Base-by-base conservation (phyloP, 2,888 invertebrate species). In the Acleris laterana region DNA sequence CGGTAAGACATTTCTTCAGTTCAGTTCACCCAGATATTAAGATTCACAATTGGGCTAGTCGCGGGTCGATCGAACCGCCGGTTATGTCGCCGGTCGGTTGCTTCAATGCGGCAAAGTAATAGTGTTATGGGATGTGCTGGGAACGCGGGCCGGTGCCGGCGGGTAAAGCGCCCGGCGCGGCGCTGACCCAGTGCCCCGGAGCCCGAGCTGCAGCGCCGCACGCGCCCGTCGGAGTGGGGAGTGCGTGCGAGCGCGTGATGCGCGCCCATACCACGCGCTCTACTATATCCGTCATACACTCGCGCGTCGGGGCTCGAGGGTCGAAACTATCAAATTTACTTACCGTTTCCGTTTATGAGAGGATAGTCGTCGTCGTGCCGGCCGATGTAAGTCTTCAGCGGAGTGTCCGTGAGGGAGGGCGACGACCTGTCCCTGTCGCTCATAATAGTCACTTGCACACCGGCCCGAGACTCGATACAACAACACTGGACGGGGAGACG, bases 381-480 rank as follows among this genome's bases (percentile, higher is more conserved):
- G 90, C 95, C 95, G 89, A 97, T 95, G 93, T 96, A 95, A 83
- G 96, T 96, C 95, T 97, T 96, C 88, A 96, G 94, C 93, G 96
- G 96, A 94, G 96, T 96, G 95, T 97, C 96, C 94, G 96, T 95
- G 92, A 97, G 95, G 94, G 96, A 96, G 92, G 96, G 96, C 94
- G 96, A 97, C 93, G 95, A 95, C 94, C 96, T 96, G 95, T 96
- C 96, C 95, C 96, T 96, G 95, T 96, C 96, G 94, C 96, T 96
- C 97, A 97, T 97, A 94, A 95, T 95, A 95, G 94, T 94, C 92
- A 92, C 92, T 90, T 87, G 51, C 61, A 66, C 66, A 62, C 66
- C 66, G 57, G 57, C 66, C 62, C 66, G 38, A 66, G 56, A 62
- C 66, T 66, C 48, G 56, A 66, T 66, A 66, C 62, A 66, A 81